Evolutionary conservation across 2,113 vertebrate species (phyloP).

Genomic region (Cepphus grylle): DNA sequence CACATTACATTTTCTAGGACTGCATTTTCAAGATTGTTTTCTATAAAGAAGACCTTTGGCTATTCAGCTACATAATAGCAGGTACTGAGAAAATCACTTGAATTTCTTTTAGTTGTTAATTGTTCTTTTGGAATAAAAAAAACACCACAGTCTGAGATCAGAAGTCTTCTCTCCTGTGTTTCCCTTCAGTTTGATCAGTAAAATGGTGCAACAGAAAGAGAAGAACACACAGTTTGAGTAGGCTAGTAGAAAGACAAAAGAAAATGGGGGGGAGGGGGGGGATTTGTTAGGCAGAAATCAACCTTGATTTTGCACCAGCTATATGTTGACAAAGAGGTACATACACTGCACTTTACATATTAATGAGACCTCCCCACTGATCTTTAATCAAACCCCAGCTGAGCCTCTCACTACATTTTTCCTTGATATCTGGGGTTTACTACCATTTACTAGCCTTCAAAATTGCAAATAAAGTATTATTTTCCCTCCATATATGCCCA

Average conservation of each 20-base stretch:
- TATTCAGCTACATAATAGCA: background rate
- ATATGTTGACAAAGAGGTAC: background rate
- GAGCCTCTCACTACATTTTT: background rate
- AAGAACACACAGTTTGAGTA: background rate
- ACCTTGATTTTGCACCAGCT: background rate
- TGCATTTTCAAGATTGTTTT: background rate
- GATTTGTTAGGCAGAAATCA: background rate
- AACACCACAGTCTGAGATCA: background rate
- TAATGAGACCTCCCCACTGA: background rate
- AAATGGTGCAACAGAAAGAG: background rate
- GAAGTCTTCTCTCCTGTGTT: background rate
- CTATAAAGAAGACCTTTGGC: background rate
- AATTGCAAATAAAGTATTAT: background rate
- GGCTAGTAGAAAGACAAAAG: background rate
- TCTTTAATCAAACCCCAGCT: background rate
- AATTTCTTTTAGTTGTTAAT: background rate
- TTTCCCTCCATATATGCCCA: background rate
- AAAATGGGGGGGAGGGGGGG: rapidly evolving
- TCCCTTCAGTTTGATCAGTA: background rate
- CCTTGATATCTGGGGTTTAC: background rate
- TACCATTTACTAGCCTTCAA: background rate
- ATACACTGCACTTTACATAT: background rate
- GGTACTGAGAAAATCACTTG: background rate
- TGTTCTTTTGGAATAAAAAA: background rate
- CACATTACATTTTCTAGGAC: background rate